Evolutionary conservation across 2,888 invertebrate genomes (phyloP).

Genomic region (Platycnemis pennipes): DNA sequence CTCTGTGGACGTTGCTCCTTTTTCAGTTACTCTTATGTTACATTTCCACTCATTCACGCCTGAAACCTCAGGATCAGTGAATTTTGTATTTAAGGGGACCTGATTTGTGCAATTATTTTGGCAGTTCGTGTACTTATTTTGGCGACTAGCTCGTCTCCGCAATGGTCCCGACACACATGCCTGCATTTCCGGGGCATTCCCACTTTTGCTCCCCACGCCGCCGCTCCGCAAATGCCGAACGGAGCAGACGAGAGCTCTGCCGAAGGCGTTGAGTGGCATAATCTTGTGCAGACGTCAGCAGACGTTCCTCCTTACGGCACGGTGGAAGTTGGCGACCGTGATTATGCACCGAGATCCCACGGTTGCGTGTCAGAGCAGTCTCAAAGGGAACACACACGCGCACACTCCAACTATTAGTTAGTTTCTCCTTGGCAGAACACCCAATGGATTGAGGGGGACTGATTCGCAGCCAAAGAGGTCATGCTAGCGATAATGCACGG

Average conservation of each 20-base stretch:
- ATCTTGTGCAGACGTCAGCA: neutral
- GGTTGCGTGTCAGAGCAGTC: neutral
- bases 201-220: neutral
- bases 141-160: neutral
- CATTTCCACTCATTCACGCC: too few species aligned
- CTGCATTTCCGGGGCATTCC: neutral
- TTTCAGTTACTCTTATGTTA: too few species aligned
- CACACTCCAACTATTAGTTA: neutral
- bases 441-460: neutral
- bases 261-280: neutral
- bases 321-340: neutral
- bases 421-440: neutral
- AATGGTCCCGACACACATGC: neutral
- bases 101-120: too few species aligned
- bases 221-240: neutral
- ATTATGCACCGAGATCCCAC: neutral
- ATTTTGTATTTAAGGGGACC: too few species aligned
- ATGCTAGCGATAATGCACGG: too few species aligned
- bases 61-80: too few species aligned
- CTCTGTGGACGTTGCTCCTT: too few species aligned
- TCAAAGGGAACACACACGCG: neutral
- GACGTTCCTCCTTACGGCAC: neutral
- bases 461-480: neutral
- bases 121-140: too few species aligned
- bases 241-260: neutral